A percentile compares a stretch with the other conserved stretches of the same genome.
Conservation (phyloP, 2,113 vertebrate genomes). For the Ceratotherium simum region DNA sequence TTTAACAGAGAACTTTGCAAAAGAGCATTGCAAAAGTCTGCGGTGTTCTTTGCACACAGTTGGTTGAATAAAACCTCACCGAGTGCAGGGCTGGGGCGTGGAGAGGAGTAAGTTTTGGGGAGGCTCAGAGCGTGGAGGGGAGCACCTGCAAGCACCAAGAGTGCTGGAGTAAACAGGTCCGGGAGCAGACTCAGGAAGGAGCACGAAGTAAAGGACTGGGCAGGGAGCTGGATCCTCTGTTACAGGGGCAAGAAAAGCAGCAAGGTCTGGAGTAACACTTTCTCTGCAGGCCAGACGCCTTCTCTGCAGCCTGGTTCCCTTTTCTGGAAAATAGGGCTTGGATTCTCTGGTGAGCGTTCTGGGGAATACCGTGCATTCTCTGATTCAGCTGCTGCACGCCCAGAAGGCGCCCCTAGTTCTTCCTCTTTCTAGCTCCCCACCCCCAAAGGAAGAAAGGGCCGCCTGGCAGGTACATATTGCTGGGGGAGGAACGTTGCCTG, state of each 20-base stretch:
- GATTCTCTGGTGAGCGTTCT: background rate
- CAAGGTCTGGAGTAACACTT: too few species aligned
- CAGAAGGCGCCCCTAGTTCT: background rate
- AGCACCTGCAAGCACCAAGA: accelerated
- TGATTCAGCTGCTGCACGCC: background rate
- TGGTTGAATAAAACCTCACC: background rate
- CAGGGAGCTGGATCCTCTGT: background rate
- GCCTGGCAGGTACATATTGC: background rate
- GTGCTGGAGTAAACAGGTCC: background rate
- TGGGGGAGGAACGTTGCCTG: background rate
- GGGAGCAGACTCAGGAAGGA: background rate
- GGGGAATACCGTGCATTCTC: too few species aligned
- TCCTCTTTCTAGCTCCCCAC: background rate
- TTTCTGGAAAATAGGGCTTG: background rate
- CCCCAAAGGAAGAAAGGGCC: background rate
- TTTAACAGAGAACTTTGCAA: background rate
- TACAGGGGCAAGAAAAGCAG: background rate
- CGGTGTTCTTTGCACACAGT: background rate
- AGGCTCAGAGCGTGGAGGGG: background rate
- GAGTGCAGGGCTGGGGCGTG: accelerated
- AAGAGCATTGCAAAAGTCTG: background rate
- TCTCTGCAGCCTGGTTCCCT: background rate
- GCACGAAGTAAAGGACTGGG: too few species aligned
- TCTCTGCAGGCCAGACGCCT: background rate
- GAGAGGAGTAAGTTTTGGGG: background rate